phyloP scores from a whole-genome alignment of 2,888 invertebrate genomes.

The Capitulum mitella region DNA sequence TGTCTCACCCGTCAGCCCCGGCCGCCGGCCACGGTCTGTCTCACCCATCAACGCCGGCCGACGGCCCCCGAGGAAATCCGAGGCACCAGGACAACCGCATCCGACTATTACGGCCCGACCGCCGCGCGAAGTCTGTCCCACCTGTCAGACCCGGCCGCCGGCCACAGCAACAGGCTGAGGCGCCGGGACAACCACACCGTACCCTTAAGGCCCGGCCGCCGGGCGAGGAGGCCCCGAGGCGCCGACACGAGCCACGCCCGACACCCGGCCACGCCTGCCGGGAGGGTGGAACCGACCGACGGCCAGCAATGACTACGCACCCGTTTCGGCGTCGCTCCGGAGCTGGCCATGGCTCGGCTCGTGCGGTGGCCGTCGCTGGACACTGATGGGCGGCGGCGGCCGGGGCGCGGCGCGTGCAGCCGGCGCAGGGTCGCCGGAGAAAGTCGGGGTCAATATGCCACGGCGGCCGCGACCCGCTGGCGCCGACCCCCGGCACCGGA shows the following conservation, averaged over 20 bases:
- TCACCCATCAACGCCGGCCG: too few species aligned
- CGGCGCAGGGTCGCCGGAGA: background rate
- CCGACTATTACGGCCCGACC: background rate
- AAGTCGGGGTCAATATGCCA: background rate
- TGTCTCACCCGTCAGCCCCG: too few species aligned
- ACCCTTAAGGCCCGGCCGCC: background rate
- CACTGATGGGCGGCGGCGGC: background rate
- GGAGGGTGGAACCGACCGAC: background rate
- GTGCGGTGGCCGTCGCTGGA: background rate
- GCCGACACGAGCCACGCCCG: background rate
- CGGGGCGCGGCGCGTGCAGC: background rate
- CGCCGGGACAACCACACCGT: background rate
- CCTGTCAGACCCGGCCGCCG: too few species aligned
- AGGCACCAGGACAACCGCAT: background rate
- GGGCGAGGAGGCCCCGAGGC: too few species aligned
- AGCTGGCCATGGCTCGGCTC: background rate
- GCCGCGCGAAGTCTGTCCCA: too few species aligned
- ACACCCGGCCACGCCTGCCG: background rate
- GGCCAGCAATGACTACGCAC: background rate
- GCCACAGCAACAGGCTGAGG: background rate
- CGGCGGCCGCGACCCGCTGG: conserved; percentile 1
- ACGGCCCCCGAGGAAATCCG: too few species aligned
- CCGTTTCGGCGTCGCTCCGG: conserved; percentile 15
- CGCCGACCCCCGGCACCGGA: background rate
- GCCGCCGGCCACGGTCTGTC: too few species aligned